phyloP scores from a whole-genome alignment of 2,888 invertebrate genomes.

The Uloborus plumipes region DNA sequence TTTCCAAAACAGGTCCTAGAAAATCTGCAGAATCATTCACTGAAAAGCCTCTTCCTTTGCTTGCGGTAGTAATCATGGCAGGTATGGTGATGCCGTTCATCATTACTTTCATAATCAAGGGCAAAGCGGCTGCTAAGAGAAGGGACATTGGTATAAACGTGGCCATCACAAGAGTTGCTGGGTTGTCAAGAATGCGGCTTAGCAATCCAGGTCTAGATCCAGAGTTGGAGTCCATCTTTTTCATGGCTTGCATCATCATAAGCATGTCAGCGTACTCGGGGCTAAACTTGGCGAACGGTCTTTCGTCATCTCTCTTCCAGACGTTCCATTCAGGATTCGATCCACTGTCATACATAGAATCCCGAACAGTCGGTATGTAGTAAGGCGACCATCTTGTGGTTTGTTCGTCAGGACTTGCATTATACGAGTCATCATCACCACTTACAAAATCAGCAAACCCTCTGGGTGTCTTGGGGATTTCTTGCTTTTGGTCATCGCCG shows the following conservation, averaged over 20 bases:
- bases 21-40: slow-evolving; percentile 1
- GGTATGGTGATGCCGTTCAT: slow-evolving; percentile 44
- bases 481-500: not conserved
- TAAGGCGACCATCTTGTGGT: slow-evolving; percentile 42
- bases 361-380: slow-evolving; percentile 18
- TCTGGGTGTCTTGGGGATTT: slow-evolving; percentile 23
- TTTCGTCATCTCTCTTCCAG: slow-evolving; percentile 22
- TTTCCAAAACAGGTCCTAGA: slow-evolving; percentile 25
- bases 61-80: slow-evolving; percentile 11
- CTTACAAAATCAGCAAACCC: slow-evolving; percentile 31
- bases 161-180: slow-evolving; percentile 44
- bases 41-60: slow-evolving; percentile 1
- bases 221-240: slow-evolving; percentile 33
- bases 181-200: slow-evolving; percentile 47
- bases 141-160: slow-evolving; percentile 50
- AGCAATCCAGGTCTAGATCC: slow-evolving; percentile 27
- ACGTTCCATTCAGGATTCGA: slow-evolving; percentile 23
- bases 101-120: slow-evolving; percentile 47
- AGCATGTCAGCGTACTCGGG: slow-evolving; percentile 36
- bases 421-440: slow-evolving; percentile 13
- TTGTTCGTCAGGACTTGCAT: not conserved
- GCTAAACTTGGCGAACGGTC: slow-evolving; percentile 1
- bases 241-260: slow-evolving; percentile 54
- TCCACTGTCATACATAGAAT: slow-evolving; percentile 23
- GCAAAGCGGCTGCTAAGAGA: slow-evolving; percentile 34